phyloP scores from a whole-genome alignment of 2,797 vertebrate species.

The Prionace glauca region DNA sequence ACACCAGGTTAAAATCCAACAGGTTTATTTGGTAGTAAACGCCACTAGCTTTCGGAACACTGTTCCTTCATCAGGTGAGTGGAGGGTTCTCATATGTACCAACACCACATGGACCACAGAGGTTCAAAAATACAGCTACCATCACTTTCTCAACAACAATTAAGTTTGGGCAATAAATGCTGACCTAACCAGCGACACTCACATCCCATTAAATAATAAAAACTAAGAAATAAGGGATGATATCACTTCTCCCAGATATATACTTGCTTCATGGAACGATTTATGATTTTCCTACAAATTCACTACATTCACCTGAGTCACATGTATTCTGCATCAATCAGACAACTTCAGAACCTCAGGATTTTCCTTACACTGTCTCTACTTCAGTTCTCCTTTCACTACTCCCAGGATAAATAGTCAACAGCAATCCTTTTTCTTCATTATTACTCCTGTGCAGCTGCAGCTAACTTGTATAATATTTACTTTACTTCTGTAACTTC shows the following conservation, averaged over 20 bases:
- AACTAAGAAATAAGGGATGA: neutral
- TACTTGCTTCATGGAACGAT: neutral
- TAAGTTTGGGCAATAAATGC: too few relatives aligned
- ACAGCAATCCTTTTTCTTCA: neutral
- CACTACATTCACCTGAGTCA: neutral
- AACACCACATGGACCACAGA: too few relatives aligned
- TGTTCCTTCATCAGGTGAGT: too few relatives aligned
- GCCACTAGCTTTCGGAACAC: too few relatives aligned
- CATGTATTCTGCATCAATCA: neutral
- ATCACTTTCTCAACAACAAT: too few relatives aligned
- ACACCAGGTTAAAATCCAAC: too few relatives aligned
- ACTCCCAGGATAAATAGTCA: neutral
- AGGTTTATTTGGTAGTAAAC: too few relatives aligned
- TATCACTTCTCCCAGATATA: neutral
- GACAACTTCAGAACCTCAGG: neutral
- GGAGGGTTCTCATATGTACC: too few relatives aligned
- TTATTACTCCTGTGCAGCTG: neutral
- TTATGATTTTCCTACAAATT: neutral
- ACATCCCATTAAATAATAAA: too few relatives aligned
- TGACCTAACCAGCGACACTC: too few relatives aligned
- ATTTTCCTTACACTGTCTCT: neutral
- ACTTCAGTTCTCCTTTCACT: neutral
- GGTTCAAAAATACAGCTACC: too few relatives aligned
- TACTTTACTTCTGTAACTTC: neutral
- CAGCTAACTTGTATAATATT: neutral